Conservation (phyloP, 1,140 invertebrate species). For the Cyrtorhinus lividipennis region DNA sequence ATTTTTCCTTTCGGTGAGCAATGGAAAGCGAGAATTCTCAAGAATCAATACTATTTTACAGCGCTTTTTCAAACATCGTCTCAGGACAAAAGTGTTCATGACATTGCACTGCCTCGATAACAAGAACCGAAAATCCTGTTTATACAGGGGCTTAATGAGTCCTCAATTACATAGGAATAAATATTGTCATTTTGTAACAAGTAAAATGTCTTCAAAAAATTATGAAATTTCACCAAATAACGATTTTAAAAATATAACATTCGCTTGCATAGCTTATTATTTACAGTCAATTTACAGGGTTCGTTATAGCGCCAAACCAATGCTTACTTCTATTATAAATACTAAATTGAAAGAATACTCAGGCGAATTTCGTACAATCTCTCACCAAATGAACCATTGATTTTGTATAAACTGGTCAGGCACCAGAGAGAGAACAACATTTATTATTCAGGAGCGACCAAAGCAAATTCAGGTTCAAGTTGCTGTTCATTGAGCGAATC, state of each 20-base stretch:
- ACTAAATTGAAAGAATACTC: neutral
- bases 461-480: neutral
- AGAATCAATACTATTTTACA: neutral
- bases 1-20: neutral
- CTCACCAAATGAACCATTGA: no score
- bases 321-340: neutral
- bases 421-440: no score
- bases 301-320: neutral
- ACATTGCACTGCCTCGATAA: neutral
- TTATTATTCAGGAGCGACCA: neutral
- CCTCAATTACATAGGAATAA: neutral
- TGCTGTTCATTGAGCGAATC: neutral
- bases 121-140: no score
- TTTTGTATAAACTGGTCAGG: no score
- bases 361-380: neutral
- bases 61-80: no score
- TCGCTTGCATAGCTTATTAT: neutral
- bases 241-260: conserved; percentile 5
- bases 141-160: neutral
- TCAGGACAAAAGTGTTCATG: no score
- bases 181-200: conserved; percentile 3
- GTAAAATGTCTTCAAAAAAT: neutral
- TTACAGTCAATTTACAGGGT: neutral
- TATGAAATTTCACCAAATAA: neutral
- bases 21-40: neutral